phyloP scores from a whole-genome alignment of 2,113 vertebrate species.

The Hemibagrus wyckioides region DNA sequence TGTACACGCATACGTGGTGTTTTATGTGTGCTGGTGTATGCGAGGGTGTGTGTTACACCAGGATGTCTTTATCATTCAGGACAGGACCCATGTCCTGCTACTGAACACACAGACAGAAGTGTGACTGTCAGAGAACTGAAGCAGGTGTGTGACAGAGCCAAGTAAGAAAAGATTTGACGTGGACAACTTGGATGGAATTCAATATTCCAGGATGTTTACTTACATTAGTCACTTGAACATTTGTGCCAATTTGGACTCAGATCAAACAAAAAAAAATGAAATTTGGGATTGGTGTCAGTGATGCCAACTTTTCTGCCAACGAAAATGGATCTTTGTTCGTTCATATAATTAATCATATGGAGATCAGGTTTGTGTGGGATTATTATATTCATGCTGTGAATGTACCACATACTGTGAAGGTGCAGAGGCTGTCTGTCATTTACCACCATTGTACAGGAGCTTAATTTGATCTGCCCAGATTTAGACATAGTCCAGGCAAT shows the following conservation, averaged over 20 bases:
- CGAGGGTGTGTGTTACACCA: background rate
- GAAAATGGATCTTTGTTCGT: background rate
- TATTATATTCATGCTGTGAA: background rate
- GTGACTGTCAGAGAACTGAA: background rate
- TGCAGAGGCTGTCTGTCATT: background rate
- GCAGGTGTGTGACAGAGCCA: background rate
- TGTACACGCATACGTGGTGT: no score
- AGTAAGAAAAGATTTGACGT: background rate
- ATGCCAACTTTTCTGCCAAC: background rate
- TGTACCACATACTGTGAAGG: background rate
- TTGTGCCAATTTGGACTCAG: background rate
- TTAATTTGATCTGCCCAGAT: background rate
- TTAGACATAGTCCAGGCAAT: conserved; percentile 23
- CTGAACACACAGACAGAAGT: background rate
- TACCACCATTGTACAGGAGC: background rate
- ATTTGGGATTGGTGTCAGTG: no score
- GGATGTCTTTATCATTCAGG: background rate
- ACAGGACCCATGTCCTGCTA: conserved; percentile 10
- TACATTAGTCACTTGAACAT: background rate
- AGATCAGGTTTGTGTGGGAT: background rate
- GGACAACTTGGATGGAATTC: conserved; percentile 2
- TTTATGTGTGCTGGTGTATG: background rate
- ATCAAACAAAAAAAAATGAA: background rate
- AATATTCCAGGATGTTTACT: conserved; percentile 25
- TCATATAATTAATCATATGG: background rate